Base-by-base conservation (phyloP, 92 coral and sea anemone genomes). In the Palythoa grandiflora region DNA sequence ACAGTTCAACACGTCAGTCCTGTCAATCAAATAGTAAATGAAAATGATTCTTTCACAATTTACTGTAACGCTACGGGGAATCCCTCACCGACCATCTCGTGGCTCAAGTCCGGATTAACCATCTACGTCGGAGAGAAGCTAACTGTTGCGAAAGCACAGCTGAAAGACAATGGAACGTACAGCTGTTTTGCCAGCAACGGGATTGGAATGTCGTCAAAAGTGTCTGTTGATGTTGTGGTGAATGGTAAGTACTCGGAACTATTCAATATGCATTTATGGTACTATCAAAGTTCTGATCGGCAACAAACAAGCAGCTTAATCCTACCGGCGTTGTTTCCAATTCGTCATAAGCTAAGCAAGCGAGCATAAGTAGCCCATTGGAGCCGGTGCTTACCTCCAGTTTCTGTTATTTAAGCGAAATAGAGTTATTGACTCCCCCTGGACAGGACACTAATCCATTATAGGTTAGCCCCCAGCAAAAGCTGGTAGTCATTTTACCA, bases 141-240 rank as follows among this genome's bases (percentile, higher is more conserved):
- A 12, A 73, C 39, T 1, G 38, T 79, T 1, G 40, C 1, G 17
- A 35, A 60, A 28, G 71, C 87, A 10, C 28, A 48, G 68, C 78
- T 65, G 48, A 84, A 57, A 5, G 87, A 88, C 71, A 73, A 90
- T 21, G 95, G 92, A 38, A 60, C 17, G 4, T 90, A 93, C 78
- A 83, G n/a, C 75, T 93, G 95, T 80, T 76, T 71, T 40, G 93
- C 93, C 12, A 19, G 65, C 38, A 93, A 93, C 80, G 95, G 95
- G 44, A 85, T 93, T 12, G 88, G 93, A n/a, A 7, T 50, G 38
- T 40, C 88, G 72, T 60, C 85, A 36, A 36, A n/a, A 28, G 74
- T 88, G 13, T 17, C 65, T 17, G 80, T 76, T 17, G 9, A 50
- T 13, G 61, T 93, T 28, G 54, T 84, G 15, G 94, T 91, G 3